Conservation (phyloP, 2,797 vertebrate species). For the Spinibarbus caldwelli region DNA sequence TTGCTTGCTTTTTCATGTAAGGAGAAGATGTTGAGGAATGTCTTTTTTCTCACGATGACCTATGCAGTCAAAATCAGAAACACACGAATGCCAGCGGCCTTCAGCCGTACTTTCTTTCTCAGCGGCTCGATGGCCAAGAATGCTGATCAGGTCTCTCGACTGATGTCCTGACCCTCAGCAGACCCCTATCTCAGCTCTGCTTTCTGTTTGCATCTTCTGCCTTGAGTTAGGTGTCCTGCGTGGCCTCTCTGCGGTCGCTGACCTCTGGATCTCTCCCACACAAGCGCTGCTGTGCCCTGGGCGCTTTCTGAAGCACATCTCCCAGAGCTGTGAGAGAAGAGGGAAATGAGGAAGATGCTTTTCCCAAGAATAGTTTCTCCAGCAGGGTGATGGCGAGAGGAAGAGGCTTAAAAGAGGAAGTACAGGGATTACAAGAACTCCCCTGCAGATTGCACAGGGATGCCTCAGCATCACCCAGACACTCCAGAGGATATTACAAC, state of each 20-base stretch:
- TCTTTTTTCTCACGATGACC: conserved; percentile 40
- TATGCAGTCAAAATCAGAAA: conserved; percentile 56
- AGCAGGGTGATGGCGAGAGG: conserved; percentile 71
- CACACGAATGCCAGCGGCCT: conserved; percentile 52
- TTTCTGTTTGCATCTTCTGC: conserved; percentile 71
- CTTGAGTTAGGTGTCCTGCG: conserved; percentile 77
- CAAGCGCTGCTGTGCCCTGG: conserved; percentile 71
- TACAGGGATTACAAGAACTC: conserved; percentile 67
- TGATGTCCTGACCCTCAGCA: conserved; percentile 54
- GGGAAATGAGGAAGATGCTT: conserved; percentile 69
- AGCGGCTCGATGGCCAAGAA: conserved; percentile 37
- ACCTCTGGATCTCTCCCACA: conserved; percentile 78
- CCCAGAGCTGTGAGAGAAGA: conserved; percentile 75
- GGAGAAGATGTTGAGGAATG: conserved; percentile 50
- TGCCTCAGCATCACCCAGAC: conserved; percentile 40
- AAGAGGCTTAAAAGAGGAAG: conserved; percentile 70
- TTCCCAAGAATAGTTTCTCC: conserved; percentile 70
- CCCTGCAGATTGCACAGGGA: conserved; percentile 48
- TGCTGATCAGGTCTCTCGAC: conserved; percentile 46
- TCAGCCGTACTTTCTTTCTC: conserved; percentile 46
- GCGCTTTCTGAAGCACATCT: conserved; percentile 76
- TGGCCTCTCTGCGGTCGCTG: conserved; percentile 74
- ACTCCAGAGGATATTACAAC: conserved; percentile 44
- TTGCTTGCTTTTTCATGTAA: conserved; percentile 24
- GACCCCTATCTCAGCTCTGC: conserved; percentile 50